Evolutionary conservation across 2,888 invertebrate genomes (phyloP), one percentile per base, ranked within the genome.

Genomic region (Eupsilia transversa): DNA sequence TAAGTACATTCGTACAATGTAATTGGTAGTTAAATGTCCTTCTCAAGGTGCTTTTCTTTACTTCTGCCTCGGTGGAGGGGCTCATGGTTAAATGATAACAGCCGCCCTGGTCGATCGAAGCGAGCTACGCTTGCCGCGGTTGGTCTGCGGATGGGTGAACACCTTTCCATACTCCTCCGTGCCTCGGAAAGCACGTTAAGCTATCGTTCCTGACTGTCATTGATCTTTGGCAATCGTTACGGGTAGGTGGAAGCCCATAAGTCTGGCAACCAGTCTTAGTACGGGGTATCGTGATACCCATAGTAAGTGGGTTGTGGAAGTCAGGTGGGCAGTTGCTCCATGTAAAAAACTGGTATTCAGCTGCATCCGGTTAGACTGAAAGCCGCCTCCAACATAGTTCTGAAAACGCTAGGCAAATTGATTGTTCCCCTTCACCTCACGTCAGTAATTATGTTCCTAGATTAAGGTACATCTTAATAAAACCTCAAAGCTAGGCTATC

Each of bases 401-500:
- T 1, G 52, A 27, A 27, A 52, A 52, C 4, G 12, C 52, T 12
- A 52, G n/a, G 2, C 23, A n/a, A 23, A 33, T 74, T 49, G 9
- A 70, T 78, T 49, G 23, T 69, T 74, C 38, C 27, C 27, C 49
- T 57, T 49, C 33, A 23, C 33, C 74, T n/a, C 41, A 49, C 43
- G 20, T 60, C 17, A 41, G 54, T 49, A 49, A 68, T 72, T 46
- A 63, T 10, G 20, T 66, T 69, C 33, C 4, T 54, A 38, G 35
- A 4, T 27, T 7, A 52, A 54, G 23, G 23, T 30, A 38, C 12
- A 63, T n/a, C 17, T 71, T 65, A 82, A 68, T 72, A 68, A 76
- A 56, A 49, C 67, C 59, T 61, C 33, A 63, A 77, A 57, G n/a
- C 30, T 1, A 57, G 17, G 38, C 49, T 41, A 33, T 75, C 72